These are phyloP conservation scores for Protosalanx chinensis DNA, from an alignment of 2,797 vertebrate genomes.

Conservation along the genomic window DNA sequence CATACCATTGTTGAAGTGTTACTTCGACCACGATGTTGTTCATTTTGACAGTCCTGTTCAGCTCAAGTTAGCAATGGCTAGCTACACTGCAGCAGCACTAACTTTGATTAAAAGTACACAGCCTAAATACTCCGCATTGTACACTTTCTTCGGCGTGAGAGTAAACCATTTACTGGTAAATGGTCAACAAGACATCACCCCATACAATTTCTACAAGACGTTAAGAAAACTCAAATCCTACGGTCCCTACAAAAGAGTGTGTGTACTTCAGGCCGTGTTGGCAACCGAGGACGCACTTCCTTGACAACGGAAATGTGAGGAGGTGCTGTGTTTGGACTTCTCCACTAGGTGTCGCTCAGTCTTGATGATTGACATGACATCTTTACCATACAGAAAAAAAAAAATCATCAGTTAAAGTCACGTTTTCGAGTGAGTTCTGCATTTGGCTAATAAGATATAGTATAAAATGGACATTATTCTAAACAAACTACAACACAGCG, in stretches of 20 bases:
- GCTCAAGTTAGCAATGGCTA: too few relatives aligned
- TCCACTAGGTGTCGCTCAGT: constrained; percentile 42
- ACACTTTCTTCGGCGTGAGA: background rate
- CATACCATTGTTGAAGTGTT: background rate
- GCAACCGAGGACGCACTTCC: constrained; percentile 66
- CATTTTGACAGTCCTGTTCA: background rate
- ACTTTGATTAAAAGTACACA: too few relatives aligned
- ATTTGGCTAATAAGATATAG: too few relatives aligned
- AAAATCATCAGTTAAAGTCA: background rate
- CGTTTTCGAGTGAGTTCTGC: too few relatives aligned
- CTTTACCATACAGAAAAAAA: background rate
- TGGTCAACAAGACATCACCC: background rate
- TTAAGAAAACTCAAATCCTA: background rate
- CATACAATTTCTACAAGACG: background rate
- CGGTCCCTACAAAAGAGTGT: background rate
- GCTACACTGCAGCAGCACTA: background rate
- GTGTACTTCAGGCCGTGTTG: constrained; percentile 36
- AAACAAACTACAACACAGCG: too few relatives aligned
- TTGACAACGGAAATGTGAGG: constrained; percentile 55
- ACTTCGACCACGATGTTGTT: background rate
- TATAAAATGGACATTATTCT: too few relatives aligned
- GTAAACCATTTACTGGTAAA: background rate
- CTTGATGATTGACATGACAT: background rate
- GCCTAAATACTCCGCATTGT: background rate
- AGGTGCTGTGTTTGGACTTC: background rate